phyloP scores from a whole-genome alignment of 2,797 vertebrate species.

The Molossus molossus region DNA sequence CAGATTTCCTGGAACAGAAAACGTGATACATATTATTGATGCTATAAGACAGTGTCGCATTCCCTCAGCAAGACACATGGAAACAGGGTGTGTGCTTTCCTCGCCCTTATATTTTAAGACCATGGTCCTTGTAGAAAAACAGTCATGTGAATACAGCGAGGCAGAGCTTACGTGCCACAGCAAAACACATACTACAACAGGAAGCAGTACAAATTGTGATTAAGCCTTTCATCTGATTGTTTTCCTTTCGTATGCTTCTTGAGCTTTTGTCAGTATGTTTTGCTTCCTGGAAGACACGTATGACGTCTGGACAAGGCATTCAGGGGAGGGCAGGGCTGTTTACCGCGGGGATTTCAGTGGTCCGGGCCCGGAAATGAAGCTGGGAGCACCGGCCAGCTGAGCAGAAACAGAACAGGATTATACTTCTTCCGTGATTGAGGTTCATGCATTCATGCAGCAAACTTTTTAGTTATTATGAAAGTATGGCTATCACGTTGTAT shows the following conservation, averaged over 20 bases:
- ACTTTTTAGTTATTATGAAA: conserved; percentile 7
- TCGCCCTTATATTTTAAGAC: conserved; percentile 23
- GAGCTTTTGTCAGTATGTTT: conserved; percentile 71
- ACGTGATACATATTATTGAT: not conserved
- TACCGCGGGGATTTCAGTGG: not conserved
- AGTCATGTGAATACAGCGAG: conserved; percentile 35
- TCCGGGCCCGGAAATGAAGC: conserved; percentile 65
- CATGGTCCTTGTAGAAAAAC: not conserved
- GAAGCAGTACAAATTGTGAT: conserved; percentile 79
- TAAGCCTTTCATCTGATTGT: conserved; percentile 79
- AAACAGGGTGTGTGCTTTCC: not conserved
- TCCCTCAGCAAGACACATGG: not conserved
- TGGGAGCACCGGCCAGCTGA: conserved; percentile 61
- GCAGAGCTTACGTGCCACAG: conserved; percentile 42
- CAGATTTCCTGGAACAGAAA: conserved; percentile 27
- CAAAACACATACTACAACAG: conserved; percentile 70
- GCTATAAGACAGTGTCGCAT: not conserved
- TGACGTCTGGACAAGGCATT: conserved; percentile 48
- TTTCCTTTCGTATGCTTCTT: conserved; percentile 75
- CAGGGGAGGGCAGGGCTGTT: conserved; percentile 1
- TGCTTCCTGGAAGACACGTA: conserved; percentile 59
- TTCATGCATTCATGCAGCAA: not conserved
- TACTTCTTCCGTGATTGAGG: not conserved
- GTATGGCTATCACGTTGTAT: not conserved
- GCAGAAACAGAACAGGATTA: conserved; percentile 48